Percentiles rank a stretch among this genome's conserved stretches.
phyloP scores from a whole-genome alignment of 2,113 vertebrate genomes.

The Apteryx mantelli region DNA sequence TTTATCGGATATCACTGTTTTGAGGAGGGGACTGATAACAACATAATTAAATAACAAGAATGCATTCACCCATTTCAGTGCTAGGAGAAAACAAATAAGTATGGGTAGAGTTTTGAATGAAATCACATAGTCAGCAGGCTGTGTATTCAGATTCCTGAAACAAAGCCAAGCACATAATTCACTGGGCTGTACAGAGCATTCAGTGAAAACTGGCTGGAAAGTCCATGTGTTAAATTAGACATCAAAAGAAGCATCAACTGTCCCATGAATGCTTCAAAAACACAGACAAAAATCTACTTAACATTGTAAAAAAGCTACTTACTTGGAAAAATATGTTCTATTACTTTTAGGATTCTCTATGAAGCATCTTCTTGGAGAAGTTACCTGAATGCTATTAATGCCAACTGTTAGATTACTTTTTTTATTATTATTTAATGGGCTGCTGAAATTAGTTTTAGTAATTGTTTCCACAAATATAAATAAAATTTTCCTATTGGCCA shows the following conservation, averaged over 20 bases:
- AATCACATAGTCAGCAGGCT: conserved; percentile 38
- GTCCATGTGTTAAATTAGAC: conserved; percentile 33
- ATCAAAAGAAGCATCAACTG: not conserved
- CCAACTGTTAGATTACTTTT: not conserved
- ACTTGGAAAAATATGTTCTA: not conserved
- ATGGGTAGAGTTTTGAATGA: conserved; percentile 1
- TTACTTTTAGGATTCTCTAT: not conserved
- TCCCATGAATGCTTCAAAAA: not conserved
- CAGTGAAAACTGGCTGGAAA: conserved; percentile 50
- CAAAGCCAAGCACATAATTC: conserved; percentile 60
- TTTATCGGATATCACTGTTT: conserved; percentile 8
- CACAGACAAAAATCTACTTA: not conserved
- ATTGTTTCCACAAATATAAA: not conserved
- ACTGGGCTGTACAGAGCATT: not conserved
- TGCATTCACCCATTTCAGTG: not conserved
- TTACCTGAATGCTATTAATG: not conserved
- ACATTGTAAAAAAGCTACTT: not conserved
- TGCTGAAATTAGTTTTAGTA: not conserved
- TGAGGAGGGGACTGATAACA: not conserved
- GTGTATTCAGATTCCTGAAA: conserved; percentile 57
- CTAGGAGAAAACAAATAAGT: not conserved
- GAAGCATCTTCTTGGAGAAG: not conserved
- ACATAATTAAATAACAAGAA: conserved; percentile 47
- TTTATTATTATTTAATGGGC: not conserved
- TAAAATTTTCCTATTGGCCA: not conserved